Evolutionary conservation across 1,140 invertebrate species (phyloP).

Genomic region (Acromyrmex echinatior): DNA sequence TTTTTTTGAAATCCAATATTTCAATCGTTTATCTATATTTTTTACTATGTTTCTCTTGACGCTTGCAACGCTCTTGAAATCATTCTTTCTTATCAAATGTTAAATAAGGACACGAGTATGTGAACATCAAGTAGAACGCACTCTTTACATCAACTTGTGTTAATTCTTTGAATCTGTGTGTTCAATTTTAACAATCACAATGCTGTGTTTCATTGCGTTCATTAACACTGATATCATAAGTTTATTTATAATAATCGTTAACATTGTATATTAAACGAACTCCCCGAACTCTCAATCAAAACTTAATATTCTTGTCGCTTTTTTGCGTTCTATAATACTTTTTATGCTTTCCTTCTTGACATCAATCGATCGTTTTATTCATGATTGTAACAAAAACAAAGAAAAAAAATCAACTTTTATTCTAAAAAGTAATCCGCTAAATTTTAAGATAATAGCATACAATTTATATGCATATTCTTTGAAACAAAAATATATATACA

Average conservation of each 20-base stretch:
- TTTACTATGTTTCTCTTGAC: neutral
- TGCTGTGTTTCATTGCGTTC: neutral
- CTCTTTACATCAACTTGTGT: neutral
- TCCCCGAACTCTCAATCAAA: neutral
- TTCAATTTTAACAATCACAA: neutral
- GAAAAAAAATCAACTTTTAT: neutral
- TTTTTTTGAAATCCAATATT: neutral
- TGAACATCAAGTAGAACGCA: too few species aligned
- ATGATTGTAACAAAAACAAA: conserved; percentile 9
- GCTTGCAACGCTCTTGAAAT: too few species aligned
- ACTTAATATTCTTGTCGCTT: neutral
- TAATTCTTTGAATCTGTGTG: neutral
- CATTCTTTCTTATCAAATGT: too few species aligned
- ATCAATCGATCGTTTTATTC: conserved; percentile 9
- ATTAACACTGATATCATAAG: neutral
- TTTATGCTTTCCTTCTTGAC: neutral
- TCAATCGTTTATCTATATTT: neutral
- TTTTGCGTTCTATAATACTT: neutral
- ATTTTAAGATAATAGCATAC: neutral
- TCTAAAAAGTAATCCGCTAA: neutral
- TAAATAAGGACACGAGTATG: too few species aligned
- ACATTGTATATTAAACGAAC: neutral
- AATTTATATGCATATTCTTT: neutral
- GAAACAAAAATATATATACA: neutral
- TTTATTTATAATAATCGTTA: neutral